Percentiles rank a stretch among this genome's conserved stretches.
phyloP scores from a whole-genome alignment of 2,888 invertebrate species.

The Ornithoptera priamus region DNA sequence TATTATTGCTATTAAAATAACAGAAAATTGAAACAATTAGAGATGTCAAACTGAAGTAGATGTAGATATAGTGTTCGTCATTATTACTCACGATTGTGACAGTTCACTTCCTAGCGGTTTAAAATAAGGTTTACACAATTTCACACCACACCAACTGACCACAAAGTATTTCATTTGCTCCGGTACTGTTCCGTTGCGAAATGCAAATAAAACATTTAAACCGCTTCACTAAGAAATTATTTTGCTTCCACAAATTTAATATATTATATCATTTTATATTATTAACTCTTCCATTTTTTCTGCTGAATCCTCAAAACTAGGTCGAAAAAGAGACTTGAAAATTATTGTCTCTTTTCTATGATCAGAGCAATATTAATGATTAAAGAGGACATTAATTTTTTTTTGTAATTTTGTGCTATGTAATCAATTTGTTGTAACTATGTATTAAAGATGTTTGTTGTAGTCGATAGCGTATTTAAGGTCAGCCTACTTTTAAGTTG shows the following conservation, averaged over 20 bases:
- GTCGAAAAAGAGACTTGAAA: too few relatives aligned
- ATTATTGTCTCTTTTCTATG: too few relatives aligned
- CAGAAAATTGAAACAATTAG: too few relatives aligned
- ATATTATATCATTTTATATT: not conserved
- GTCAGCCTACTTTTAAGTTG: constrained; percentile 4
- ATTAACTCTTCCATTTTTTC: not conserved
- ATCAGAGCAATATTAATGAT: too few relatives aligned
- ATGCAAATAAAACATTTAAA: constrained; percentile 35
- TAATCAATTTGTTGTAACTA: not conserved
- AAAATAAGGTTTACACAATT: constrained; percentile 32
- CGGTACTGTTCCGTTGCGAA: constrained; percentile 40
- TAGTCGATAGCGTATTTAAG: constrained; percentile 2
- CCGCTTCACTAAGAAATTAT: constrained; percentile 10
- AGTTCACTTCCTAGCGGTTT: constrained; percentile 31
- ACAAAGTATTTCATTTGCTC: constrained; percentile 40
- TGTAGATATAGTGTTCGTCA: too few relatives aligned
- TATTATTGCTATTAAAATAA: too few relatives aligned
- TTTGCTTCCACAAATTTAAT: not conserved
- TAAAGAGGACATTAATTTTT: not conserved
- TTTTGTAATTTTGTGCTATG: not conserved
- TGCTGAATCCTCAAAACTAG: too few relatives aligned
- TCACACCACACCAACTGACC: constrained; percentile 29
- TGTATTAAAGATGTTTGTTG: not conserved
- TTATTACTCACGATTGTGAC: not conserved
- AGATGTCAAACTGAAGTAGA: too few relatives aligned